Conservation (phyloP, 2,113 vertebrate genomes). For the Pomatostomus ruficeps region DNA sequence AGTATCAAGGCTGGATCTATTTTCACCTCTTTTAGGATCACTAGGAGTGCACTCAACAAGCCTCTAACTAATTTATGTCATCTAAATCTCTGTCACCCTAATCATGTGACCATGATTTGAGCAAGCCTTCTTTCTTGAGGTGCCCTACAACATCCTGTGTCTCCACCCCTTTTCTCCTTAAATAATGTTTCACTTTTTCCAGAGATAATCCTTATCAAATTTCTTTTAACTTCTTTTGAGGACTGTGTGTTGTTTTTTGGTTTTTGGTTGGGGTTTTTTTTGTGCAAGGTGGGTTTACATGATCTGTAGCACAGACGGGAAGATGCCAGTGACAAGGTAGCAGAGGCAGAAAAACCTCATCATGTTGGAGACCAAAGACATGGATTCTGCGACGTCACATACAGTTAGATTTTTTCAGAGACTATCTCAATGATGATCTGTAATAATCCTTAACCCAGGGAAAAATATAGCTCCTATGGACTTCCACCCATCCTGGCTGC, state of each 20-base stretch:
- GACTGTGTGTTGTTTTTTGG: rapidly evolving
- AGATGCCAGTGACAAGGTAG: background rate
- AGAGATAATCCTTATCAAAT: background rate
- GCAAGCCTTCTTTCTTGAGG: background rate
- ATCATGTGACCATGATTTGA: background rate
- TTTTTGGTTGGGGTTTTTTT: background rate
- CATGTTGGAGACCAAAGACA: background rate
- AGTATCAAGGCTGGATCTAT: background rate
- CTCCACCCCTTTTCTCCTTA: background rate
- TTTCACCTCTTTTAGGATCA: no score
- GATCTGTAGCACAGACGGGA: background rate
- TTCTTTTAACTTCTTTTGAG: background rate
- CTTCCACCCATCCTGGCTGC: background rate
- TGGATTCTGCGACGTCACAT: background rate
- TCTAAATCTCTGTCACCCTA: background rate
- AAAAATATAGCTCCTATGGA: background rate
- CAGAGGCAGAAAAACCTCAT: background rate
- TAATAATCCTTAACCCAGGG: background rate
- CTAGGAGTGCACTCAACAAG: background rate
- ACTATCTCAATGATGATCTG: background rate
- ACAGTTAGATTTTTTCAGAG: background rate
- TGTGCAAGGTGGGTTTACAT: background rate
- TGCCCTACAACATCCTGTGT: background rate
- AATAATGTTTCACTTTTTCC: background rate
- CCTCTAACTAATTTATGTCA: background rate